Evolutionary conservation across 1,140 invertebrate genomes (phyloP).

Genomic region (Ericerus pela): DNA sequence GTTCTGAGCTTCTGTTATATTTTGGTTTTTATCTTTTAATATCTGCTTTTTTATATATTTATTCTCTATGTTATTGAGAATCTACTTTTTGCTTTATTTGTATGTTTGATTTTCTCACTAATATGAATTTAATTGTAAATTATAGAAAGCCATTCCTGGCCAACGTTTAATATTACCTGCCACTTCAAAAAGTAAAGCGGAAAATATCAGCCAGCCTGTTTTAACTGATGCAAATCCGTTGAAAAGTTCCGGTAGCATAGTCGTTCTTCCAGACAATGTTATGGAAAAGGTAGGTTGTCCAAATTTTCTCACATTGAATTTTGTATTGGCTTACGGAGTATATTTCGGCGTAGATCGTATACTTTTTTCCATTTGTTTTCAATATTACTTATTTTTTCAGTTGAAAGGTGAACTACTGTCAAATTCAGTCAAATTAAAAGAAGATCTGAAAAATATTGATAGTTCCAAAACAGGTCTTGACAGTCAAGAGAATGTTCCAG

Average conservation of each 20-base stretch:
- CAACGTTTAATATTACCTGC: background rate
- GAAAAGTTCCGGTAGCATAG: background rate
- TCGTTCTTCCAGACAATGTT: background rate
- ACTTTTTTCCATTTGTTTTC: too few relatives aligned
- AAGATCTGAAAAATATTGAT: background rate
- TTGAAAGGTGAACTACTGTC: background rate
- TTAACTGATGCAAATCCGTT: background rate
- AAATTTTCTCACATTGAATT: too few relatives aligned
- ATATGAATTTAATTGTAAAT: background rate
- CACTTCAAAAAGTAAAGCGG: background rate
- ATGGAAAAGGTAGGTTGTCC: background rate
- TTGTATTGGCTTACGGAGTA: too few relatives aligned
- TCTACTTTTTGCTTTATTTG: too few relatives aligned
- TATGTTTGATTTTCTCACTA: too few relatives aligned
- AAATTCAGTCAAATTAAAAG: background rate
- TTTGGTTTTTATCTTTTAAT: too few relatives aligned
- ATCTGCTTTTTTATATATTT: too few relatives aligned
- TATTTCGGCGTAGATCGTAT: too few relatives aligned
- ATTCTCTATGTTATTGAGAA: background rate
- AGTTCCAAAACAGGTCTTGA: background rate
- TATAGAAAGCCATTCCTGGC: background rate
- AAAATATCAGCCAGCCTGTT: background rate
- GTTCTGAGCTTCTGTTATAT: too few relatives aligned
- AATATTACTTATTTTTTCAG: conserved; percentile 1
- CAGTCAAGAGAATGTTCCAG: background rate